Percentiles rank a stretch among this genome's conserved stretches.
Evolutionary conservation across 2,888 invertebrate species (phyloP).

Genomic region (Mythimna lalbum): DNA sequence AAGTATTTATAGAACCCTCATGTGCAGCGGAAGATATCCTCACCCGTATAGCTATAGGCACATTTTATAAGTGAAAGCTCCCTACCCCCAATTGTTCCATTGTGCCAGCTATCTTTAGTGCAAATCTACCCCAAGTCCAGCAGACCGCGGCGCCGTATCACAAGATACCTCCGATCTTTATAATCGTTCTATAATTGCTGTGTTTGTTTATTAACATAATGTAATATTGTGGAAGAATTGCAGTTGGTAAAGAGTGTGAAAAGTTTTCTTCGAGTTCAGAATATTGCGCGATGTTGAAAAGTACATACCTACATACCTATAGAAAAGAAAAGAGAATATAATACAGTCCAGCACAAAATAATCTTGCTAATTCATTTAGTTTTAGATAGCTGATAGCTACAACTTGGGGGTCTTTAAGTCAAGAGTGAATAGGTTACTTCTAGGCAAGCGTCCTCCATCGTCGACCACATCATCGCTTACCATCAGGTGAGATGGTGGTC

Average conservation of each 20-base stretch:
- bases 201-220: constrained; percentile 47
- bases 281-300: no score
- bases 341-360: no score
- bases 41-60: constrained; percentile 25
- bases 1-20: constrained; percentile 1
- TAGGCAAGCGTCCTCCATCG: no score
- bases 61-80: constrained; percentile 49
- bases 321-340: no score
- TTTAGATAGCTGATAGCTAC: no score
- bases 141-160: constrained; percentile 59
- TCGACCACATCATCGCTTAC: no score
- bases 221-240: constrained; percentile 12
- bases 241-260: not conserved
- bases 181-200: constrained; percentile 64
- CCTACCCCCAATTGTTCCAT: constrained; percentile 63
- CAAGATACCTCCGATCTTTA: constrained; percentile 56
- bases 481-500: no score
- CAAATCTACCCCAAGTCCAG: constrained; percentile 63
- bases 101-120: constrained; percentile 63
- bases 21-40: constrained; percentile 10
- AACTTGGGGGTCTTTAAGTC: no score
- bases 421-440: no score
- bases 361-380: no score
- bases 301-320: no score
- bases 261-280: not conserved